Conservation (phyloP, 2,113 vertebrate species). For the Hypomesus transpacificus region DNA sequence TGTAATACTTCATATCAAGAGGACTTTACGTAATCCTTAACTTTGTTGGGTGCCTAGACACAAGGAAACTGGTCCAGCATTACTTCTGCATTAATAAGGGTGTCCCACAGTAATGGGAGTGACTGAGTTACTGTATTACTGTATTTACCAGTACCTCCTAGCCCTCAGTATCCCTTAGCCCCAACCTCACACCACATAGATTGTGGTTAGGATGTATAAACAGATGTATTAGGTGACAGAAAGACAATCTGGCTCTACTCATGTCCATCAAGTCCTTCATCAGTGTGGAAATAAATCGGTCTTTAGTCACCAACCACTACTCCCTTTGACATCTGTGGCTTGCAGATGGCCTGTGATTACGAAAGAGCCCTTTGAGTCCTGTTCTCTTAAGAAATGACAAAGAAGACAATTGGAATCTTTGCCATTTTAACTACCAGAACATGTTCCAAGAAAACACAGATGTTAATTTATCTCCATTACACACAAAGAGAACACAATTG, state of each 20-base stretch:
- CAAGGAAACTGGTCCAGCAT: no score
- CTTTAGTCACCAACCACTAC: constrained; percentile 27
- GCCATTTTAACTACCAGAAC: constrained; percentile 48
- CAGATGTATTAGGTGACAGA: constrained; percentile 3
- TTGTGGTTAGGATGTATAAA: constrained; percentile 3
- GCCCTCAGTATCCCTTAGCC: background rate
- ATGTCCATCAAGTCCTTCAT: constrained; percentile 1
- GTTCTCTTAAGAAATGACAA: constrained; percentile 55
- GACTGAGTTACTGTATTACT: no score
- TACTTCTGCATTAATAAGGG: no score
- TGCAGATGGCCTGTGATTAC: constrained; percentile 49
- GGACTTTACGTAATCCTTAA: no score
- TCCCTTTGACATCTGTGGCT: constrained; percentile 55
- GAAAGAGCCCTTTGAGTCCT: constrained; percentile 52
- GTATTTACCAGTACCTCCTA: no score
- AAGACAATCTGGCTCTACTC: background rate
- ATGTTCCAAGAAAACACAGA: constrained; percentile 30
- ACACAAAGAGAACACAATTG: constrained; percentile 44
- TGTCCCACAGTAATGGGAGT: no score
- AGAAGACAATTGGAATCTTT: constrained; percentile 46
- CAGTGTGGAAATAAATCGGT: background rate
- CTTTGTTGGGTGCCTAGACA: no score
- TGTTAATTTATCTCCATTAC: constrained; percentile 72
- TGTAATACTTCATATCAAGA: no score
- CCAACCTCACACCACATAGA: background rate